Evolutionary conservation across 2,888 invertebrate genomes (phyloP), one percentile per base, ranked within the genome.

Genomic region (Epistrophella euchroma): DNA sequence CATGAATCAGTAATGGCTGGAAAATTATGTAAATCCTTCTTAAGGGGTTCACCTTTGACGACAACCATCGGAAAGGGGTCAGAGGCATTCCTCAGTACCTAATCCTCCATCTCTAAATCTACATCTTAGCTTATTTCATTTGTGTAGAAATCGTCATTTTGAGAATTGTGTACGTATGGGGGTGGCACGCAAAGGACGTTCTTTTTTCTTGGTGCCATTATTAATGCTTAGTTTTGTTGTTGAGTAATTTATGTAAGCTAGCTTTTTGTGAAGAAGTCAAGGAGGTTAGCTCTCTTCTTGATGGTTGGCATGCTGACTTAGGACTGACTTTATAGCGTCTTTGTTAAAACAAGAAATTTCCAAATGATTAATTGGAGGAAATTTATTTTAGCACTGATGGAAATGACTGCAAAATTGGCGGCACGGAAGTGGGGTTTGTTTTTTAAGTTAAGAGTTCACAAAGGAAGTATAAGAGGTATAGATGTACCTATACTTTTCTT

Each of bases 1-100:
- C 86, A 86, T 86, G 86, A 86, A 82, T 86, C 82, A 77, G 86
- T 82, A 86, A 86, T 86, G 82, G 77, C 71, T 86, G 82, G 81
- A 82, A 86, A 86, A 86, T 86, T 82, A 86, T 86, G 86, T 86
- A 86, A 86, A 86, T 82, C 60, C 74, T 86, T 72, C 40, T 22
- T 35, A n/a, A n/a, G n/a, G 52, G 68, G 76, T 77, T 73, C 82
- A 86, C 86, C 86, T 86, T 78, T 86, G 82, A 66, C 70, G 17
- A 28, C 40, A 32, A 25, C 37, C 17, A 28, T 28, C 2, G 22
- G 32, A n/a, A 25, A 32, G 45, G 40, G 82, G 82, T 77, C 79
- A 75, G 40, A 55, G 13, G 52, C 7, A 35, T 17, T 71, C 28
- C 47, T 58, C n/a, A n/a, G n/a, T n/a, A n/a, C n/a, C 60, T 52